Base-by-base conservation (phyloP, 2,888 invertebrate species). In the Cheilosia impressa region DNA sequence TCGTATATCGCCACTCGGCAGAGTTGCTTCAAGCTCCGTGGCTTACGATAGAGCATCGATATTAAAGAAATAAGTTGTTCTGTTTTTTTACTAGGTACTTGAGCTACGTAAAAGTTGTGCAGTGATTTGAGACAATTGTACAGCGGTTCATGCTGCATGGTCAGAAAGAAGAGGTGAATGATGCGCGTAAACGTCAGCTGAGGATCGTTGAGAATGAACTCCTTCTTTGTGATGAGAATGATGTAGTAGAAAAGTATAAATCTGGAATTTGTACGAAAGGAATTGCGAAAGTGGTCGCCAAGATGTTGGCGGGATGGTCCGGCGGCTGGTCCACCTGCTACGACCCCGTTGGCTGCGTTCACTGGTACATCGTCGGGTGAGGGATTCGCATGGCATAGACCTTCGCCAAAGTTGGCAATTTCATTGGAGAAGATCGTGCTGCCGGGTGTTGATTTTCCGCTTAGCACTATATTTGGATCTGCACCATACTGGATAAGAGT, bases 401-500 rank as follows among this genome's bases (percentile, higher is more conserved):
- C 91, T 77, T 91, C 91, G 4, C 92, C 92, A 88, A 90, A 92
- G 66, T 90, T 91, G 58, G 92, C 91, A 47, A 92, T 92, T 89
- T 92, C 92, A 88, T 90, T 92, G 5, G 92, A 91, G 78, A 92
- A 92, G 43, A 92, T 92, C 15, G 92, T 91, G 84, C 91, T 91
- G 50, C 91, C 92, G 1, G 91, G 89, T 34, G 92, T 92, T 6
- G 91, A 90, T 79, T 92, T 92, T 84, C 91, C 91, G 77, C 92
- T 92, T 45, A 95, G 93, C 88, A 94, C 94, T 75, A 95, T 93
- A 89, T 96, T 95, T 17, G 96, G 95, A 93, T 96, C 94, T 52
- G 96, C 96, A 66, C 96, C 96, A 90, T 95, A 95, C 90, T 95
- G 95, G 58, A 96, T 93, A 19, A 96, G 93, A 1, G 95, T 95